A percentile compares a stretch with the other conserved stretches of the same genome.
Evolutionary conservation across 1,140 invertebrate genomes (phyloP).

Genomic region (Cephus cinctus): DNA sequence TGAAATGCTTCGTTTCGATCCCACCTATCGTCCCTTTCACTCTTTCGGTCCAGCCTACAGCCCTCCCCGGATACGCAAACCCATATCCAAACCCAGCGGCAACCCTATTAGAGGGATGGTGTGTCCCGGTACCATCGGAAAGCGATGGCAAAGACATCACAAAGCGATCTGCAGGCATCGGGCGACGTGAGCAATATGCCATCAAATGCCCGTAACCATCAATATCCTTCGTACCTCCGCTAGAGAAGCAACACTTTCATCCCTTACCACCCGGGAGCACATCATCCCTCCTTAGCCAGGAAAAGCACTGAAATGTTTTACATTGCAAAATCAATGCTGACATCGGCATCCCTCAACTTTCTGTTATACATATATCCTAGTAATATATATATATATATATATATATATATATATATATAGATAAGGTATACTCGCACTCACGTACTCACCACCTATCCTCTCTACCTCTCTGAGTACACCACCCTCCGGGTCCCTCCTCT

Average conservation of each 20-base stretch:
- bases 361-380: slow-evolving; percentile 26
- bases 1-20: too few species aligned
- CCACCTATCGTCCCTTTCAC: too few species aligned
- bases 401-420: too few species aligned
- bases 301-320: slow-evolving; percentile 54
- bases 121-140: slow-evolving; percentile 42
- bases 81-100: slow-evolving; percentile 5
- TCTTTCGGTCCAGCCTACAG: too few species aligned
- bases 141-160: slow-evolving; percentile 52
- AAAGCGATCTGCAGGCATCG: slow-evolving; percentile 47
- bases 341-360: slow-evolving; percentile 32
- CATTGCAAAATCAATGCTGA: slow-evolving; percentile 56
- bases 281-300: slow-evolving; percentile 14
- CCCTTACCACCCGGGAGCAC: slow-evolving; percentile 23
- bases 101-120: too few species aligned
- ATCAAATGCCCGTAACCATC: slow-evolving; percentile 57
- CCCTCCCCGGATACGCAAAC: too few species aligned
- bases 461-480: slow-evolving; percentile 4
- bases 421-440: too few species aligned
- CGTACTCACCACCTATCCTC: slow-evolving; percentile 16
- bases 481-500: slow-evolving; percentile 14
- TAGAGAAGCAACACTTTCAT: slow-evolving; percentile 18
- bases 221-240: slow-evolving; percentile 44
- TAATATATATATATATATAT: too few species aligned
- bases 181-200: slow-evolving; percentile 52